phyloP scores from a whole-genome alignment of 2,888 invertebrate genomes.

The Notocelia uddmanniana region DNA sequence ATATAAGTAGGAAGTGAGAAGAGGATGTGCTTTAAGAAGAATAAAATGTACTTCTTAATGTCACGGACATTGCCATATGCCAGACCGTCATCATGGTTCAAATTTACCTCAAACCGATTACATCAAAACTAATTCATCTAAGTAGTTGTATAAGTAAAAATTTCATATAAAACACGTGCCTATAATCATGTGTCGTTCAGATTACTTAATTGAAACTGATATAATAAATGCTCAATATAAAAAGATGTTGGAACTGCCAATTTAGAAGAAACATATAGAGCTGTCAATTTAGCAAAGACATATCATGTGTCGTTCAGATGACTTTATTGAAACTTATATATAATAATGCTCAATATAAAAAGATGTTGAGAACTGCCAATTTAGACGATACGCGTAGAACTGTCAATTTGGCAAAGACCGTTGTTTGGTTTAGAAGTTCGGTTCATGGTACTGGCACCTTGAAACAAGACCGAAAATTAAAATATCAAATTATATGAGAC shows the following conservation, averaged over 20 bases:
- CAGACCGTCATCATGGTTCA: not conserved
- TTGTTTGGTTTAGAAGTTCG: too few species aligned
- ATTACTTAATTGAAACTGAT: not conserved
- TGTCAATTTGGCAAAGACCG: too few species aligned
- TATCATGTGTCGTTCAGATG: conserved; percentile 3
- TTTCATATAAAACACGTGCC: not conserved
- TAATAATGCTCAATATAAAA: not conserved
- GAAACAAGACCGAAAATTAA: not conserved
- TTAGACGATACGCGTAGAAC: not conserved
- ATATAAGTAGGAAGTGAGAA: not conserved
- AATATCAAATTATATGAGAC: not conserved
- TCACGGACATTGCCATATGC: conserved; percentile 7
- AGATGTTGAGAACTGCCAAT: conserved; percentile 13
- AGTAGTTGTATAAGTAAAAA: too few species aligned
- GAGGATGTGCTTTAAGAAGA: not conserved
- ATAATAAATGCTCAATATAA: not conserved
- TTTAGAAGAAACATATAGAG: not conserved
- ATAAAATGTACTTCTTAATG: not conserved
- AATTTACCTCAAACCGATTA: not conserved
- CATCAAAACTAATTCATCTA: conserved; percentile 11
- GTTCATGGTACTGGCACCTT: not conserved
- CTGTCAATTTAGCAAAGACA: conserved; percentile 1
- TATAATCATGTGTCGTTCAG: not conserved
- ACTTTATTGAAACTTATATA: not conserved
- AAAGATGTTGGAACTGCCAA: conserved; percentile 15